Evolutionary conservation across 1,140 invertebrate genomes (phyloP).

Genomic region (Muscidifurax raptorellus): DNA sequence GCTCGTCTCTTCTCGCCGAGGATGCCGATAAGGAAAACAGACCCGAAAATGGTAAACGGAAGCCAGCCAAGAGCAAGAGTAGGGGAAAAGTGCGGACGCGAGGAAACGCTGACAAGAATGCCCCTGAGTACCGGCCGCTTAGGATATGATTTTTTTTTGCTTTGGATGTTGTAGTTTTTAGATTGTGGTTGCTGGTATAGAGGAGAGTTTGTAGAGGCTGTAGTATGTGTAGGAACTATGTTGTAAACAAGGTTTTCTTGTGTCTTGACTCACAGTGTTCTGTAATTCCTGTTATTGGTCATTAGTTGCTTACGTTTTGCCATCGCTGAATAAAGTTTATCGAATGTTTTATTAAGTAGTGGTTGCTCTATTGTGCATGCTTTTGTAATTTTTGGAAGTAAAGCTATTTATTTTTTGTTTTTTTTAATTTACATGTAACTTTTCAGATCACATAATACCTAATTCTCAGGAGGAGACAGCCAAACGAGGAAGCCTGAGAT

Average conservation of each 20-base stretch:
- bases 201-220: not conserved
- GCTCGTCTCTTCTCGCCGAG: not conserved
- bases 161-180: constrained; percentile 12
- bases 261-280: not conserved
- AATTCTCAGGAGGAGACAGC: not conserved
- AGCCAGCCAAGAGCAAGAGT: not conserved
- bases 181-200: not conserved
- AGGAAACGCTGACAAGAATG: not conserved
- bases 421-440: constrained; percentile 5
- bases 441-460: constrained; percentile 35
- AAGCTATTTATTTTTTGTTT: not conserved
- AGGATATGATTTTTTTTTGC: constrained; percentile 34
- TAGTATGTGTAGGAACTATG: constrained; percentile 16
- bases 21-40: constrained; percentile 46
- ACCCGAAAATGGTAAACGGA: constrained; percentile 35
- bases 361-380: not conserved
- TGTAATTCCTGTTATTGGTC: constrained; percentile 21
- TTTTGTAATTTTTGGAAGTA: not conserved
- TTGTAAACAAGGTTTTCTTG: constrained; percentile 47
- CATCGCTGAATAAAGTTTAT: constrained; percentile 45
- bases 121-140: constrained; percentile 23
- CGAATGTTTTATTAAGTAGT: not conserved
- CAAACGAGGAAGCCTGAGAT: constrained; percentile 24
- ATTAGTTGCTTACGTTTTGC: constrained; percentile 27
- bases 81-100: constrained; percentile 31